Percentiles rank a stretch among this genome's conserved stretches.
Evolutionary conservation across 1,140 invertebrate species (phyloP).

Genomic region (Atta cephalotes): DNA sequence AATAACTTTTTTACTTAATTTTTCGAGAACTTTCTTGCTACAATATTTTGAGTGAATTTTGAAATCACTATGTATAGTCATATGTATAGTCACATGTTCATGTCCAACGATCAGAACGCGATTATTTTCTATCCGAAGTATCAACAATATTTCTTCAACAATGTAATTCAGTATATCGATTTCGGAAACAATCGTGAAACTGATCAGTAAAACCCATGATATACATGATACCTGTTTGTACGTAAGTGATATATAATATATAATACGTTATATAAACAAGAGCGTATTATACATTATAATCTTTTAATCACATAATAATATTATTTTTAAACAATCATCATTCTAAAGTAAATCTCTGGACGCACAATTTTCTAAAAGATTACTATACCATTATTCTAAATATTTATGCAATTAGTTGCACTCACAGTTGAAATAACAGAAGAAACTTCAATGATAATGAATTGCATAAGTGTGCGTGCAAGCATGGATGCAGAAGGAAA

Average conservation of each 20-base stretch:
- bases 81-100: not conserved
- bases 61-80: not conserved
- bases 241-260: not conserved
- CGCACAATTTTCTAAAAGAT: not conserved
- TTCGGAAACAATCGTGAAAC: not conserved
- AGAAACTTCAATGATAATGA: not conserved
- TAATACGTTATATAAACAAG: not conserved
- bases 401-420: not conserved
- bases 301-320: not conserved
- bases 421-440: not conserved
- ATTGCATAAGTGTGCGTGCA: not conserved
- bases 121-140: slow-evolving; percentile 30
- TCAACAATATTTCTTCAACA: slow-evolving; percentile 25
- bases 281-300: not conserved
- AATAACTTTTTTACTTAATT: too few species aligned
- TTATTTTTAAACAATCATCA: not conserved
- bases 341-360: not conserved
- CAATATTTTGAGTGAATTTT: too few species aligned
- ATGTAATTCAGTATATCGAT: slow-evolving; percentile 22
- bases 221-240: not conserved
- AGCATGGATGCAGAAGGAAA: not conserved
- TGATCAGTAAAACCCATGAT: not conserved
- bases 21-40: too few species aligned
- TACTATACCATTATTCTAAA: not conserved
- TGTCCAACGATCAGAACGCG: not conserved